phyloP scores from a whole-genome alignment of 2,113 vertebrate species.

The Daubentonia madagascariensis region DNA sequence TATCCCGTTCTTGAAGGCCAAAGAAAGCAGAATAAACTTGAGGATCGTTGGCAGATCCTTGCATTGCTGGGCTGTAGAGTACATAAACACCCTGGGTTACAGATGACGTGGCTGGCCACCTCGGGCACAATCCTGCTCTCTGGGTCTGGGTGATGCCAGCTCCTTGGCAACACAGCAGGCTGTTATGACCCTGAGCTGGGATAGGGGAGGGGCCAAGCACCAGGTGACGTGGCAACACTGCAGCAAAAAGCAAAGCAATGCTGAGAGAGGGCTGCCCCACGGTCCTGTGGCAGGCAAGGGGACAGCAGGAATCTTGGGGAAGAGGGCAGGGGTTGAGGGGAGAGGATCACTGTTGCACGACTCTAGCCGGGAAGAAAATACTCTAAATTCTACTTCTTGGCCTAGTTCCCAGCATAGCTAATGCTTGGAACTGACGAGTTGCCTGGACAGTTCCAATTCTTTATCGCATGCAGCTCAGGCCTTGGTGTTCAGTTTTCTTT shows the following conservation, averaged over 20 bases:
- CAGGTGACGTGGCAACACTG: background rate
- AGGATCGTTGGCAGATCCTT: background rate
- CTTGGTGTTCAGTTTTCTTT: background rate
- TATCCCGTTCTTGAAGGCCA: background rate
- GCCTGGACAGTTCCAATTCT: background rate
- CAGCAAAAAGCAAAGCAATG: background rate
- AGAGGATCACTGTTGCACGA: background rate
- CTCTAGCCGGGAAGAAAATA: constrained; percentile 7
- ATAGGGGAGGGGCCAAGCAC: background rate
- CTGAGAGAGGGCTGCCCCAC: background rate
- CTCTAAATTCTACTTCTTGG: background rate
- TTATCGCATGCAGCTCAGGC: background rate
- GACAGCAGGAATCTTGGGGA: background rate
- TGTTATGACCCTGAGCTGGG: background rate
- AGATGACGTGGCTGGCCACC: background rate
- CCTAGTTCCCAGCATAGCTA: background rate
- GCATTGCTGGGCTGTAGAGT: background rate
- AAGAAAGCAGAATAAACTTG: background rate
- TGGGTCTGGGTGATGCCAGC: background rate
- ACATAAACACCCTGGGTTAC: background rate
- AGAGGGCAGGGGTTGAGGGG: too few species aligned
- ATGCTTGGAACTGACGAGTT: background rate
- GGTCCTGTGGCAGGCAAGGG: background rate
- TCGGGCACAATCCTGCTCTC: background rate
- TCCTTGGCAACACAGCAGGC: background rate